Evolutionary conservation across 2,797 vertebrate species (phyloP), one percentile per base, ranked within the genome.

Genomic region (Hypotaenidia philippensis): DNA sequence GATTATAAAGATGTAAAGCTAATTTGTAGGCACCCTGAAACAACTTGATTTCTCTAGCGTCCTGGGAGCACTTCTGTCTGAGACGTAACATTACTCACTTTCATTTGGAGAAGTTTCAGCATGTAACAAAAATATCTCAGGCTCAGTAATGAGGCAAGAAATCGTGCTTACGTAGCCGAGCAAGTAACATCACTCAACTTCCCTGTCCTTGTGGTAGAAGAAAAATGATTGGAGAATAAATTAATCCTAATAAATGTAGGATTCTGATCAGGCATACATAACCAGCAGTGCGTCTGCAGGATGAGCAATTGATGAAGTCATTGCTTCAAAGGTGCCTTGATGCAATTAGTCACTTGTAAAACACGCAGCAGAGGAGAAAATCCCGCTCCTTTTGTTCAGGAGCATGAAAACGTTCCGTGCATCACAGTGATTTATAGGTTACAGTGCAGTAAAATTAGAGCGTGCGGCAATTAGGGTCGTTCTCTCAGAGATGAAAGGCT

Each of bases 101-200:
- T 94, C 94, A 88, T 91, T 89, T 80, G 71, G 80, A 94, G 71
- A 96, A 78, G 59, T 90, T 94, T 96, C 94, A 79, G 86, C 16
- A 5, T 53, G 68, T 38, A 95, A 84, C 89, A 89, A 94, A 97
- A 97, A 93, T 92, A 93, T 90, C 82, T 78, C 56, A 19, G 64
- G 87, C 84, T 94, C 91, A 76, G 91, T 94, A 95, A 97, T 87
- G 95, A 97, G 95, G 94, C 89, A 95, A 94, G 95, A 94, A 97
- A 97, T 92, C 77, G 82, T 94, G 93, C 94, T 96, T 95, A 94
- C 49, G 86, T 96, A 91, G 94, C 91, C 49, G 71, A 81, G 92
- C 74, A 82, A 93, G 87, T 75, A 90, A 93, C 94, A 96, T 94
- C 92, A 75, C 41, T 96, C 90, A 96, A 74, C 61, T 79, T 91